Evolutionary conservation across 2,888 invertebrate species (phyloP), one percentile per base, ranked within the genome.

Genomic region (Drosophila leonis): DNA sequence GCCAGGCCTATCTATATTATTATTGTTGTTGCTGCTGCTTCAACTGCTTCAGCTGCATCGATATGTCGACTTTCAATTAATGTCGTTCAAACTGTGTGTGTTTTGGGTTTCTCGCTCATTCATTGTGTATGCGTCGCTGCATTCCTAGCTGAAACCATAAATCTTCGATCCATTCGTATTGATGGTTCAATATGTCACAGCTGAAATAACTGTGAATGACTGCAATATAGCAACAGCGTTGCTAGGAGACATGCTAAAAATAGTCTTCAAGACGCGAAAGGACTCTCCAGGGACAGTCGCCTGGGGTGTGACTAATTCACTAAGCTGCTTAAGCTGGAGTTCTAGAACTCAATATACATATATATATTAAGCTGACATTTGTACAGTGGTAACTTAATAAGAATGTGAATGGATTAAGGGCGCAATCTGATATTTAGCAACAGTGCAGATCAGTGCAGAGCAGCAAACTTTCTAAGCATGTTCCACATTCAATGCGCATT

Each of bases 31-130:
- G 56, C 6, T 31, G 31, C 7, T 18, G 35, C 31, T 15, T 8
- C 4, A 9, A 24, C 42, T 39, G 20, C 33, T 48, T 44, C 41
- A 15, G 56, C 18, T 62, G 39, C 60, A 64, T 83, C 82, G 80
- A 89, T 86, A 83, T 89, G 84, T 78, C 77, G 82, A 70, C 75
- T 82, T 80, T 79, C 70, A 79, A 75, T 87, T 67, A 76, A 75
- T 77, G 76, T 65, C 68, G 77, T 72, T 72, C 67, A 73, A 83
- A 88, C 78, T 88, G 88, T 71, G 78, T 88, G 88, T 71, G 51
- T 37, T 63, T 63, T 66, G 72, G 76, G 69, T 55, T 72, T 75
- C 48, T 65, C 44, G 65, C 63, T 29, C 31, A 41, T 67, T 66
- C 48, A 76, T 76, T 86, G 88, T 37, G 78, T 90, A 90, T 86